Base-by-base conservation (phyloP, 2,797 vertebrate genomes). In the Ptychadena robeensis region DNA sequence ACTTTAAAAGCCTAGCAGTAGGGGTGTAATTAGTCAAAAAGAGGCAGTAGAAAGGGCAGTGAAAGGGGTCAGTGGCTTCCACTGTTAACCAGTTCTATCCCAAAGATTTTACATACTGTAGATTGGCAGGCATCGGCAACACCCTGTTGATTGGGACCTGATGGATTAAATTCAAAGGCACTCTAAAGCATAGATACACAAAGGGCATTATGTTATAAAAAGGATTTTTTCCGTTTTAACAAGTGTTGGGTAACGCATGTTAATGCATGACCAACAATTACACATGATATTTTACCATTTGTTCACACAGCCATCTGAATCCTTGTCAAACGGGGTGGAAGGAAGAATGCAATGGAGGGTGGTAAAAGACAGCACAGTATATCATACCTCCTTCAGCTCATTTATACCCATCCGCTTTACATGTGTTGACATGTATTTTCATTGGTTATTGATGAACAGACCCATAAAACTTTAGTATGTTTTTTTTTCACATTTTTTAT, bases 11-110 rank as follows among this genome's bases (percentile, higher is more conserved):
- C 78, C 25, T 75, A 80, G 57, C 83, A 69, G 66, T 76, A 59
- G 83, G 83, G 67, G 78, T 75, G 83, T 80, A 73, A 85, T 85
- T 85, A 85, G 72, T 78, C 74, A 48, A 76, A 82, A 76, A 40
- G 73, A 70, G 67, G 73, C 64, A 69, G 64, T 32, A 80, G 73
- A 70, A 44, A 85, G 77, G 72, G 65, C 78, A 80, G 38, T 85
- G 40, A 57, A 80, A 38, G 72, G 66, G 83, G 73, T 71, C 81
- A 76, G 66, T 22, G 27, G 25, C 48, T 64, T 70, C 65, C 18
- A 65, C 38, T 37, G 30, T 85, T 85, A 85, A 85, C 81, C 59
- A 65, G 28, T 76, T 80, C 34, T 28, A 37, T 66, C 38, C 67
- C 78, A 76, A 34, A 85, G 25, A 34, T 28, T 59, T 79, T 34